Percentiles rank a stretch among this genome's conserved stretches.
These are phyloP conservation scores for Acinonyx jubatus DNA, from an alignment of 2,113 vertebrate species.

Conservation along the genomic window DNA sequence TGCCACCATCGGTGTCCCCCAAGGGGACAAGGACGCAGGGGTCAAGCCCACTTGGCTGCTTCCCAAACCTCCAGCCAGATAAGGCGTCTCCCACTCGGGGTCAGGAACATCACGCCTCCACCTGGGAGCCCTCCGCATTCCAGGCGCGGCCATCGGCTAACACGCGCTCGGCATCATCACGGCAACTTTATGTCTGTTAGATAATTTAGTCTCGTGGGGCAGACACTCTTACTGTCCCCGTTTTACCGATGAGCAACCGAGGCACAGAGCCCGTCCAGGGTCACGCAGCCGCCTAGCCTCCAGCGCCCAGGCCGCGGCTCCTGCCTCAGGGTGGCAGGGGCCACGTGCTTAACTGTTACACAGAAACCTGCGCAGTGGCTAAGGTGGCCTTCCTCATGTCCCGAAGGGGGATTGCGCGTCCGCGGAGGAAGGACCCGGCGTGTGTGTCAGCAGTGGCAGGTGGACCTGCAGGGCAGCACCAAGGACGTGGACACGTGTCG, in stretches of 20 bases:
- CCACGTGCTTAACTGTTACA: background rate
- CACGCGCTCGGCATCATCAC: too few species aligned
- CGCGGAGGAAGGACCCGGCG: accelerated
- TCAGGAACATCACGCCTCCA: background rate
- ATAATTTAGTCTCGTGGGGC: background rate
- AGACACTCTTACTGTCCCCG: background rate
- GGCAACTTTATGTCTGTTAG: background rate
- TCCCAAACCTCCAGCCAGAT: background rate
- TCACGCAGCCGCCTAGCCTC: background rate
- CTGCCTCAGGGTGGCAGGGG: background rate
- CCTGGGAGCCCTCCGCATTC: background rate
- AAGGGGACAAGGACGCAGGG: background rate
- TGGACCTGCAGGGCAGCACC: background rate
- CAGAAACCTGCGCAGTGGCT: background rate
- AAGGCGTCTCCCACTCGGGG: background rate
- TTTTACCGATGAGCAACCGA: background rate
- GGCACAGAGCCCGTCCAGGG: background rate
- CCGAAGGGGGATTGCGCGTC: background rate
- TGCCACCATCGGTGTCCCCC: background rate
- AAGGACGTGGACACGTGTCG: too few species aligned
- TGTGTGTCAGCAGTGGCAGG: background rate
- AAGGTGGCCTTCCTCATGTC: background rate
- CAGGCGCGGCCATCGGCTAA: background rate
- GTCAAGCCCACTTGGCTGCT: background rate
- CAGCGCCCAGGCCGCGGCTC: background rate